phyloP scores from a whole-genome alignment of 1,140 invertebrate species.

The Gonioctena quinquepunctata region DNA sequence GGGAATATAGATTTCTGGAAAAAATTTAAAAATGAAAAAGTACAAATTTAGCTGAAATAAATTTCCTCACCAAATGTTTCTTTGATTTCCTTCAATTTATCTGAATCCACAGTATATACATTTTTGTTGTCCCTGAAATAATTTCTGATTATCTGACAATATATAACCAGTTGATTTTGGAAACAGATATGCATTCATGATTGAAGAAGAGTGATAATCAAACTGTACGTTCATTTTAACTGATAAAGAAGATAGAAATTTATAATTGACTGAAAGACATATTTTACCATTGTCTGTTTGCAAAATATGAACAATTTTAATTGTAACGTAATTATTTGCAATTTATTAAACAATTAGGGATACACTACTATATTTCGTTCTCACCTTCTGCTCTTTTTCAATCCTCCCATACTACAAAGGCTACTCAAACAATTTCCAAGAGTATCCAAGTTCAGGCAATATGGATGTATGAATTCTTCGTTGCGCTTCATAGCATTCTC shows the following conservation, averaged over 20 bases:
- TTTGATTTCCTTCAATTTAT: slow-evolving; percentile 20
- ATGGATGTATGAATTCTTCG: slow-evolving; percentile 60
- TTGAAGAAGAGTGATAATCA: too few relatives aligned
- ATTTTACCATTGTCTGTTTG: neutral
- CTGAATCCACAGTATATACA: slow-evolving; percentile 28
- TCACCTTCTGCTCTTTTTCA: slow-evolving; percentile 54
- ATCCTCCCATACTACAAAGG: slow-evolving; percentile 44
- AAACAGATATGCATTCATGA: neutral
- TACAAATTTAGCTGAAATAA: neutral
- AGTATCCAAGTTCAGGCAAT: slow-evolving; percentile 64
- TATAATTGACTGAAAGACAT: too few relatives aligned
- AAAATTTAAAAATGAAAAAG: neutral
- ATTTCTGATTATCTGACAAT: slow-evolving; percentile 1
- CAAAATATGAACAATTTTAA: neutral
- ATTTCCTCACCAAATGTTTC: slow-evolving; percentile 29
- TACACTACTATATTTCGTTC: slow-evolving; percentile 18
- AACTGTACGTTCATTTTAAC: too few relatives aligned
- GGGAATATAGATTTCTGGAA: slow-evolving; percentile 30
- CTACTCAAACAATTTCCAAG: slow-evolving; percentile 56
- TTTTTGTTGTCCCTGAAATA: slow-evolving; percentile 30
- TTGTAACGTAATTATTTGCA: neutral
- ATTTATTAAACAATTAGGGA: neutral
- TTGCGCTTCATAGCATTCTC: slow-evolving; percentile 54
- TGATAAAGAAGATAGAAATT: too few relatives aligned
- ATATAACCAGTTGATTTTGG: neutral